Base-by-base conservation (phyloP, 2,888 invertebrate genomes). In the Aricia artaxerxes region DNA sequence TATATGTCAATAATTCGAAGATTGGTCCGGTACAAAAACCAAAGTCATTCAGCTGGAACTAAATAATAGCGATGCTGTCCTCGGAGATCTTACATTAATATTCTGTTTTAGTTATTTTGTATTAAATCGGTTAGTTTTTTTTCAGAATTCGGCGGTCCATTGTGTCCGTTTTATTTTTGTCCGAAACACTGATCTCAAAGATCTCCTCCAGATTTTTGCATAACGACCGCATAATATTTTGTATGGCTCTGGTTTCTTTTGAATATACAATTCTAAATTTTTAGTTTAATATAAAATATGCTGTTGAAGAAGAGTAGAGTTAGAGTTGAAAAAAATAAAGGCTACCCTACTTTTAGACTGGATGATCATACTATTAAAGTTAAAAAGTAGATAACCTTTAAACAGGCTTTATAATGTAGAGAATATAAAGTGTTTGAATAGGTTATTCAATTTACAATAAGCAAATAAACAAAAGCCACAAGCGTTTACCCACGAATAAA, bases 401-500 rank as follows among this genome's bases (percentile, higher is more conserved):
- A 73, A 49, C 24, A 1, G 24, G 9, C 44, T 44, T 73, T 24
- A 49, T 24, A 16, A 57, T 35, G 35, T 16, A 31, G 53, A 57
- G 53, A 53, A 16, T 31, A 75, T 31, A 35, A 53, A 38, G 57
- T 24, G 9, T 57, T 11, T 72, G 57, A 73, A 78, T 78, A 60
- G 57, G n/a, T 57, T 24, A 72, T 73, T 40, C 57, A 38, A 61
- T 82, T 81, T 79, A 80, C 69, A 31, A 82, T 81, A 81, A 79
- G 40, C 79, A 81, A 82, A 80, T 81, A 78, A 69, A 80, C 75
- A 78, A 81, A 82, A 82, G 80, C 77, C 79, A 49, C 69, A 80
- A 79, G 82, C 82, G 78, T 81, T 80, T 80, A 80, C 81, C 79
- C 79, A 82, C 82, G 81, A 82, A 83, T 82, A 83, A 82, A 81